Conservation (phyloP, 2,797 vertebrate genomes). For the Trachops cirrhosus region DNA sequence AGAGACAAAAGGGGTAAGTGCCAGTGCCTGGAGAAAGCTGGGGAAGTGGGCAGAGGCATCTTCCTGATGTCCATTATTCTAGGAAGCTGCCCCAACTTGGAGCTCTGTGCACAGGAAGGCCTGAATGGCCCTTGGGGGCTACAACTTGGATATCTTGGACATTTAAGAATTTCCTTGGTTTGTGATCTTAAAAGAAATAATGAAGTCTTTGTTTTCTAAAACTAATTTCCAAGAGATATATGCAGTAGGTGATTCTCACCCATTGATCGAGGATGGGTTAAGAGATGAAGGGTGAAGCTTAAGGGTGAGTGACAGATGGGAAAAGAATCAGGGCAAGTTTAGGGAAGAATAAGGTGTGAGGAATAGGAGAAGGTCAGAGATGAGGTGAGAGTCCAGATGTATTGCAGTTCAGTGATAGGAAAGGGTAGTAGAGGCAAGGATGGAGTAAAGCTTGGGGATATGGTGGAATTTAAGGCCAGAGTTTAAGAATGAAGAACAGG, state of each 20-base stretch:
- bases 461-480: background rate
- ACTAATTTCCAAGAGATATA: background rate
- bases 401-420: background rate
- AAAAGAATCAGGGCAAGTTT: background rate
- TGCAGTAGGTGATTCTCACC: background rate
- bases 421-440: background rate
- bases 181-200: background rate
- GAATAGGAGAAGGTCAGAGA: background rate
- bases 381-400: background rate
- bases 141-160: background rate
- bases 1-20: background rate
- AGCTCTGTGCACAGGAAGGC: background rate
- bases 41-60: background rate
- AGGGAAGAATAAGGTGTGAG: background rate
- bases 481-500: background rate
- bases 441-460: background rate
- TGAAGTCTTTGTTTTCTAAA: background rate
- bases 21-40: background rate
- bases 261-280: background rate
- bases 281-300: background rate
- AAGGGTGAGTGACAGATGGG: background rate
- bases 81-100: background rate
- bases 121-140: rapidly evolving
- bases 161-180: background rate
- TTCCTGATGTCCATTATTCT: no score